phyloP scores from a whole-genome alignment of 2,888 invertebrate genomes.

The Leptinotarsa tumamoca region DNA sequence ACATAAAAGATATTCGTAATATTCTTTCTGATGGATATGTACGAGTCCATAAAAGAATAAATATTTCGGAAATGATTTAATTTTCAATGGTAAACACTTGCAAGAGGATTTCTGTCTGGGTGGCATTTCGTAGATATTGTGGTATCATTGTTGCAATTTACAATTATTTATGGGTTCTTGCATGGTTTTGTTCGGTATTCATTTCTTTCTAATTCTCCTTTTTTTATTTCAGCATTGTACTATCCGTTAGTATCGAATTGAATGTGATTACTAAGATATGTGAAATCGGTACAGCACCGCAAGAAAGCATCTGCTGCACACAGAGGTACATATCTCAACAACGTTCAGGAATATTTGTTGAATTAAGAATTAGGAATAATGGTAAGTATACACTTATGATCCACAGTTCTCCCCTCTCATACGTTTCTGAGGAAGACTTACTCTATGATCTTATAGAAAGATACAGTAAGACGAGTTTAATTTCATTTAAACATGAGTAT shows the following conservation, averaged over 20 bases:
- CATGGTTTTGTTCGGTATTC: slow-evolving; percentile 1
- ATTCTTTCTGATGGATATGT: slow-evolving; percentile 33
- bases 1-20: slow-evolving; percentile 32
- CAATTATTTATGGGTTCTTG: not conserved
- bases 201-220: not conserved
- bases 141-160: slow-evolving; percentile 3
- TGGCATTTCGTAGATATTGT: slow-evolving; percentile 23
- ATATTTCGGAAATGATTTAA: slow-evolving; percentile 33
- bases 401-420: too few species aligned
- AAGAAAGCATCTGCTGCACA: too few species aligned
- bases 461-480: too few species aligned
- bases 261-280: not conserved
- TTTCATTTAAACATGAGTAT: too few species aligned
- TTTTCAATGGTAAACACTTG: slow-evolving; percentile 36
- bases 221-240: not conserved
- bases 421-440: too few species aligned
- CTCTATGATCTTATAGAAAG: too few species aligned
- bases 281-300: too few species aligned
- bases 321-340: too few species aligned
- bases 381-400: too few species aligned
- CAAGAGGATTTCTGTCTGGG: slow-evolving; percentile 26
- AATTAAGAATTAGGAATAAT: too few species aligned
- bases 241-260: not conserved
- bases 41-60: slow-evolving; percentile 35
- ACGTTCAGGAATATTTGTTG: too few species aligned